phyloP scores from a whole-genome alignment of 2,888 invertebrate genomes.

The Agonopterix heracliana region DNA sequence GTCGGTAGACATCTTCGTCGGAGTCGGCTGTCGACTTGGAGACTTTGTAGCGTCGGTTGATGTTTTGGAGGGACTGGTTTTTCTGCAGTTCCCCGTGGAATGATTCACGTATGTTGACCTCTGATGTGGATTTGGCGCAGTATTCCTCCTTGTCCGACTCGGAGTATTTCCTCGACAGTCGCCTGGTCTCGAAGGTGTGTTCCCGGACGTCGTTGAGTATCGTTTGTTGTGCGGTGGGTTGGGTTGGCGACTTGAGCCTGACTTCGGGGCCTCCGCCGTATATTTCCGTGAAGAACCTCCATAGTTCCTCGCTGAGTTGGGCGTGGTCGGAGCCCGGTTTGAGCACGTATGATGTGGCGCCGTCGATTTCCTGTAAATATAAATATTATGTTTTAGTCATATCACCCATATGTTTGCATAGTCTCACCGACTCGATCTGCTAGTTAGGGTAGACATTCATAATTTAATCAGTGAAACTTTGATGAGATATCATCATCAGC shows the following conservation, averaged over 20 bases:
- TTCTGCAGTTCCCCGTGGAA: slow-evolving; percentile 54
- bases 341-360: slow-evolving; percentile 45
- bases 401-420: no score
- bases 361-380: slow-evolving; percentile 56
- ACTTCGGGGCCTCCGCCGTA: slow-evolving; percentile 95
- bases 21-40: slow-evolving; percentile 40
- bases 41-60: slow-evolving; percentile 41
- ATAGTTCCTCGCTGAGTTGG: slow-evolving; percentile 88
- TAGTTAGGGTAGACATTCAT: no score
- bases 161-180: slow-evolving; percentile 46
- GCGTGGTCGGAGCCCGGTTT: slow-evolving; percentile 80
- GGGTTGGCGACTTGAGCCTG: slow-evolving; percentile 41
- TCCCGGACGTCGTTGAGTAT: slow-evolving; percentile 14
- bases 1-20: slow-evolving; percentile 54
- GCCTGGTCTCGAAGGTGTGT: slow-evolving; percentile 14
- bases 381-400: no score
- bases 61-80: slow-evolving; percentile 66
- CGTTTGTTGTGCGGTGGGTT: slow-evolving; percentile 11
- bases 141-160: slow-evolving; percentile 66
- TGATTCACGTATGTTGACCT: slow-evolving; percentile 48
- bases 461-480: no score
- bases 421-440: no score
- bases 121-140: slow-evolving; percentile 58
- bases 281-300: slow-evolving; percentile 89
- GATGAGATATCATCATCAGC: no score